Base-by-base conservation (phyloP, 2,888 invertebrate species). In the Agrotis segetum region DNA sequence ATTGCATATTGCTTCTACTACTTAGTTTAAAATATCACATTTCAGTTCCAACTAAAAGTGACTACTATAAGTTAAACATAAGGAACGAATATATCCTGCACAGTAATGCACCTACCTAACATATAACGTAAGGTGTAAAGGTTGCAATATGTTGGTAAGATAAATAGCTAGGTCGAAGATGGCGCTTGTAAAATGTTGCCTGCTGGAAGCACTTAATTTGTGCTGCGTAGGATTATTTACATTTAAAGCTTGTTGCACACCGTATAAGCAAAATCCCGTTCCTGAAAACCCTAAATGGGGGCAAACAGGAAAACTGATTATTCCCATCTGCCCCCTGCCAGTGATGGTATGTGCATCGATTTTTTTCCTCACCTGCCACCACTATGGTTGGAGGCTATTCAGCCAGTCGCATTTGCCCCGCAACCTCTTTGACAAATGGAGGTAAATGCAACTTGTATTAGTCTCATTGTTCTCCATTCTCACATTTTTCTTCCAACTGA, bases 81-180 rank as follows among this genome's bases (percentile, higher is more conserved):
- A 6, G 16, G 16, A 47, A 44, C 49, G 9, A 21, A 17, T 74
- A n/a, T 56, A 29, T 44, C 40, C 50, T n/a, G 7, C 29, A 29
- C 29, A 44, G 49, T 49, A 71, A 47, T 49, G 2, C 44, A n/a
- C 5, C 55, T 56, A 13, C 13, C 34, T 56, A 73, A 66, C 16
- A n/a, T 79, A 69, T 69, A 50, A 53, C 16, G n/a, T 29, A 7
- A 46, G 56, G 66, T 52, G 29, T 71, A 67, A 65, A 79, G 79
- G 77, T 81, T 65, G 82, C 77, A 53, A 24, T 79, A 71, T 55
- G 64, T 81, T 77, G 21, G 19, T 2, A 47, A 80, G 74, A 79
- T 71, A 24, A 67, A 81, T 71, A 65, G 67, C 40, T 58, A 50
- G 71, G 71, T 77, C 67, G 40, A 19, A 40, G 47, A 49, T 40